Percentiles rank a stretch among this genome's conserved stretches.
phyloP scores from a whole-genome alignment of 2,888 invertebrate species.

The Apotomis betuletana region DNA sequence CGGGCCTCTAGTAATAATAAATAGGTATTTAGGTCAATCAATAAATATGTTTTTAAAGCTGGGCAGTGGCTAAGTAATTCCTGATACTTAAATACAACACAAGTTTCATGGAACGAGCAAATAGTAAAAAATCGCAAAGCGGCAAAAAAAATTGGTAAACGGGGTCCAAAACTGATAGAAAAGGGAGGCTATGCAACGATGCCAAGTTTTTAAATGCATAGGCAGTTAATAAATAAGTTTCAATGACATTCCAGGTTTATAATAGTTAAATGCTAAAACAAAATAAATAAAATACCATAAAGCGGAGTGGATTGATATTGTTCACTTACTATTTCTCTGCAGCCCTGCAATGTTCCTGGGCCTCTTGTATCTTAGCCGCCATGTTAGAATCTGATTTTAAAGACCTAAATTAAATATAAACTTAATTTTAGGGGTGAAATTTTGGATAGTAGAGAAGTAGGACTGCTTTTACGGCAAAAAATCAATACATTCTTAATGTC shows the following conservation, averaged over 20 bases:
- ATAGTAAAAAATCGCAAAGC: neutral
- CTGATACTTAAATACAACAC: no score
- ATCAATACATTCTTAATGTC: constrained; percentile 35
- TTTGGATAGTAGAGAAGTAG: constrained; percentile 10
- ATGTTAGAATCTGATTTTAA: constrained; percentile 46
- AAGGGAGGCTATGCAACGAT: no score
- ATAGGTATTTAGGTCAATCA: no score
- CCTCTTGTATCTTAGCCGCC: constrained; percentile 87
- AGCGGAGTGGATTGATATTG: no score
- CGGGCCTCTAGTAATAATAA: no score
- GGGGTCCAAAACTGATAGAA: no score
- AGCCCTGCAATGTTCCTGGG: constrained; percentile 88
- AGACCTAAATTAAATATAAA: constrained; percentile 8
- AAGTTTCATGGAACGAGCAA: neutral
- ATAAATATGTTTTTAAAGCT: neutral
- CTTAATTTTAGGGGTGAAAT: constrained; percentile 10
- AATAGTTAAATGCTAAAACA: neutral
- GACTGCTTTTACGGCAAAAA: constrained; percentile 11
- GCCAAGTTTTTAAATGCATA: no score
- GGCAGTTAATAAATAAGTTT: no score
- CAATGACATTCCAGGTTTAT: no score
- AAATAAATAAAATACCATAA: neutral
- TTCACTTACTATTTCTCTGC: constrained; percentile 91
- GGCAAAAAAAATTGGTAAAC: neutral
- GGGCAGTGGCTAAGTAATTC: neutral